Percentiles rank a stretch among this genome's conserved stretches.
phyloP scores from a whole-genome alignment of 2,797 vertebrate species.

The Characodon lateralis region DNA sequence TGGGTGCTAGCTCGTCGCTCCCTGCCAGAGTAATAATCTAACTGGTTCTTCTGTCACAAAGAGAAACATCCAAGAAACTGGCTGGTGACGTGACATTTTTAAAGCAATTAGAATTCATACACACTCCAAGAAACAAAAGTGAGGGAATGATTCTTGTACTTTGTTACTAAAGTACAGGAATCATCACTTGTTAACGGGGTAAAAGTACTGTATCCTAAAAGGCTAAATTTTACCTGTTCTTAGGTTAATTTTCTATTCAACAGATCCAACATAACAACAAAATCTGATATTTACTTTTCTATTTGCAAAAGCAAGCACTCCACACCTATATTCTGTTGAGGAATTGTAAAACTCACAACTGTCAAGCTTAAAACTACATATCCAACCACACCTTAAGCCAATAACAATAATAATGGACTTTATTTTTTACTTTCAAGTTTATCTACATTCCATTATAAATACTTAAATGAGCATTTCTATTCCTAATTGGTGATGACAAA shows the following conservation, averaged over 20 bases:
- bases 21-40: slow-evolving; percentile 88
- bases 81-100: background rate
- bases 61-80: slow-evolving; percentile 10
- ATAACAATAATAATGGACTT: no score
- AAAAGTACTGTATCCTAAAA: background rate
- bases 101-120: background rate
- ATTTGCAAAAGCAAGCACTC: no score
- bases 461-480: background rate
- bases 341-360: no score
- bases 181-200: background rate
- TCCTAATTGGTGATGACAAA: background rate
- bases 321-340: no score
- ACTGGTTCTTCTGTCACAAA: slow-evolving; percentile 86
- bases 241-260: no score
- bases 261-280: no score
- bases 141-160: background rate
- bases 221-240: no score
- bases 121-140: background rate
- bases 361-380: background rate
- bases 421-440: background rate
- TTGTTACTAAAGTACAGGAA: background rate
- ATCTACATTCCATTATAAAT: background rate
- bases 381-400: background rate
- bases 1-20: slow-evolving; percentile 93
- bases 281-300: no score